Percentiles rank a stretch among this genome's conserved stretches.
Evolutionary conservation across 2,113 vertebrate genomes (phyloP).

Genomic region (Menidia beryllina): DNA sequence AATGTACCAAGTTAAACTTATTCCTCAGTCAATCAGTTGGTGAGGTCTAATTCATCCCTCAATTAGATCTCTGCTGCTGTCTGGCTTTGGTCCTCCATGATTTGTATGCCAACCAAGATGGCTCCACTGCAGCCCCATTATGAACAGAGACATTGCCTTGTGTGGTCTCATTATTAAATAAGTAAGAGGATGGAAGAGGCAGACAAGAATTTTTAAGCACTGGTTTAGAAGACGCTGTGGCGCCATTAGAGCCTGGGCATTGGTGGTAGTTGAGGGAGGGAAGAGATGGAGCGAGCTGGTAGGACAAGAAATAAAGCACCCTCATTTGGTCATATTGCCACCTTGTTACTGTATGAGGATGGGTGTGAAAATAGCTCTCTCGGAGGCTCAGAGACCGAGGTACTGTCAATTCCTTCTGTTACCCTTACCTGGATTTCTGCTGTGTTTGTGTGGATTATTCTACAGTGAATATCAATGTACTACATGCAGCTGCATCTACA

Average conservation of each 20-base stretch:
- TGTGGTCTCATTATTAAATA: conserved; percentile 87
- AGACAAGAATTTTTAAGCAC: conserved; percentile 84
- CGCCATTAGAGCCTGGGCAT: conserved; percentile 84
- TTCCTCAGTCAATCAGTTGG: conserved; percentile 67
- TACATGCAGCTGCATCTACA: conserved; percentile 34
- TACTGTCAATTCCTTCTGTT: conserved; percentile 18
- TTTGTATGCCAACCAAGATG: conserved; percentile 72
- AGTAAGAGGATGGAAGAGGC: conserved; percentile 82
- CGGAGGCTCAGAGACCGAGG: conserved; percentile 26
- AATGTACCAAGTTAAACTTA: conserved; percentile 64
- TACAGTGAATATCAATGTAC: conserved; percentile 20
- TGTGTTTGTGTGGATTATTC: conserved; percentile 24
- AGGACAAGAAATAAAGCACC: conserved; percentile 38
- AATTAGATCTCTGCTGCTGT: conserved; percentile 73
- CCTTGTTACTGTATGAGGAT: conserved; percentile 65
- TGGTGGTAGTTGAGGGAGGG: conserved; percentile 64
- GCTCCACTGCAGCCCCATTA: conserved; percentile 81
- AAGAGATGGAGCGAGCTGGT: conserved; percentile 30
- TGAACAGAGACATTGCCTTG: conserved; percentile 82
- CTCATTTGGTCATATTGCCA: conserved; percentile 77
- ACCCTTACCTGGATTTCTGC: conserved; percentile 9
- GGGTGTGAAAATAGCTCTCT: conserved; percentile 30
- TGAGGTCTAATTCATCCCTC: conserved; percentile 77
- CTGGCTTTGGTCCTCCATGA: conserved; percentile 61
- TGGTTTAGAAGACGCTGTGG: conserved; percentile 81